Conservation (phyloP, 1,140 invertebrate species). For the Pseudomyrmex dendroicus region DNA sequence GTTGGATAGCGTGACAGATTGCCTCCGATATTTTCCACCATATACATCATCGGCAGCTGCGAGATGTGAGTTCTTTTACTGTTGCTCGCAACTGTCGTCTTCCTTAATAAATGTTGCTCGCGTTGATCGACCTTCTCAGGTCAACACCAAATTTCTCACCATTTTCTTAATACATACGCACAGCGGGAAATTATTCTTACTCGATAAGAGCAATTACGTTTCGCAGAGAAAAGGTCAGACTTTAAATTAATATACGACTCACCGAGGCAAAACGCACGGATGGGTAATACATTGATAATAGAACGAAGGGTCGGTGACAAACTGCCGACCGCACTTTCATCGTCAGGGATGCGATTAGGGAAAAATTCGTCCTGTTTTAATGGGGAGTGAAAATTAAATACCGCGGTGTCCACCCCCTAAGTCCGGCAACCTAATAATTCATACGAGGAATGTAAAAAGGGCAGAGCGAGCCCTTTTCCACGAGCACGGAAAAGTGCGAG, state of each 20-base stretch:
- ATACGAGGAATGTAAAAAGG: constrained; percentile 80
- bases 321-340: constrained; percentile 75
- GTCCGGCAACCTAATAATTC: constrained; percentile 78
- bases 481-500: constrained; percentile 56
- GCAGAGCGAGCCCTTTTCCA: constrained; percentile 44
- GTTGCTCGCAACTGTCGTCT: constrained; percentile 75
- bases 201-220: constrained; percentile 30
- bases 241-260: constrained; percentile 56
- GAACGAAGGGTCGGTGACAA: constrained; percentile 73
- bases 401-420: constrained; percentile 78
- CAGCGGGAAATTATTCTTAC: constrained; percentile 5
- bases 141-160: constrained; percentile 50
- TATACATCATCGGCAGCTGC: constrained; percentile 82
- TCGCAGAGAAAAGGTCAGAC: background rate
- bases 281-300: constrained; percentile 71
- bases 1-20: constrained; percentile 83
- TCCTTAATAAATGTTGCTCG: constrained; percentile 81
- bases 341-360: constrained; percentile 74
- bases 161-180: constrained; percentile 28
- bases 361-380: constrained; percentile 75
- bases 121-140: constrained; percentile 56
- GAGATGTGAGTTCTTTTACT: constrained; percentile 80
- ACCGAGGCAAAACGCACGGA: constrained; percentile 11
- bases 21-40: constrained; percentile 84
- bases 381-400: constrained; percentile 79